phyloP scores from a whole-genome alignment of 92 coral and sea anemone species.

The Bergia puertoricense region DNA sequence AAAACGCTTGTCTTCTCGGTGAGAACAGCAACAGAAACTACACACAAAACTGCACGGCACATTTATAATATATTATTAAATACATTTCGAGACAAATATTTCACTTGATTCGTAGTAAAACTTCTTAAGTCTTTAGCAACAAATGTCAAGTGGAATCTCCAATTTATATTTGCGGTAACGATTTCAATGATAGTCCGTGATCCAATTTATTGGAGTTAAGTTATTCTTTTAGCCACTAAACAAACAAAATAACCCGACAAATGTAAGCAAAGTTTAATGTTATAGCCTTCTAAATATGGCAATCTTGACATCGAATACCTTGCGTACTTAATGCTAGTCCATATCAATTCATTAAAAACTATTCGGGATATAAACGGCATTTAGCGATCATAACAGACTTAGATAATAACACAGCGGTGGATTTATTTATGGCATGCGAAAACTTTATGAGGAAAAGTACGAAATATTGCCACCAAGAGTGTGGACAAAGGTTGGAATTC shows the following conservation, averaged over 20 bases:
- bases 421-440: constrained; percentile 24
- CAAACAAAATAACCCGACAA: neutral
- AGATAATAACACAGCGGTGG: constrained; percentile 10
- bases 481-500: constrained; percentile 12
- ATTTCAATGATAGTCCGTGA: no score
- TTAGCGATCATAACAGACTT: constrained; percentile 2
- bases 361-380: constrained; percentile 15
- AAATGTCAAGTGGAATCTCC: no score
- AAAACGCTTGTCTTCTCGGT: no score
- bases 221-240: neutral
- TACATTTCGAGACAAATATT: no score
- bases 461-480: neutral
- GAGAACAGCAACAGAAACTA: no score
- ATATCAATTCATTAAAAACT: neutral
- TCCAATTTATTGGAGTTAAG: neutral
- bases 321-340: constrained; percentile 3
- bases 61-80: no score
- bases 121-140: no score
- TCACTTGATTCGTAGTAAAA: no score
- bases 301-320: neutral
- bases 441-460: neutral
- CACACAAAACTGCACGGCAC: no score
- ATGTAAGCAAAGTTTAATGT: neutral
- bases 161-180: no score
- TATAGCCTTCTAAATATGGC: constrained; percentile 9